Percentiles rank a stretch among this genome's conserved stretches.
These are phyloP conservation scores for Rhyacophila evoluta DNA, from an alignment of 2,888 invertebrate species.

Conservation along the genomic window DNA sequence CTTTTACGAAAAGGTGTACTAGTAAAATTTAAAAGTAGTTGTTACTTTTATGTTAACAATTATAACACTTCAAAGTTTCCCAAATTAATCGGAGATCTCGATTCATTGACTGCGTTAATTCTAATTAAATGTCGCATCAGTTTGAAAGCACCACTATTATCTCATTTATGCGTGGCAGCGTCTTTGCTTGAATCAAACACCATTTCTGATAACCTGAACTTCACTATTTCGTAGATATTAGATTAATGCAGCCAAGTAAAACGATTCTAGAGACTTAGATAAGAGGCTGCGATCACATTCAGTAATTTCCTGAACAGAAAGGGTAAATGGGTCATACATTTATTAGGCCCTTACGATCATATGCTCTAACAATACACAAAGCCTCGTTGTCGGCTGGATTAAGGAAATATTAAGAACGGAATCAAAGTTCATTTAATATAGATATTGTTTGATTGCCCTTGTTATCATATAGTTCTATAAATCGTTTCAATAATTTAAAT, in stretches of 20 bases:
- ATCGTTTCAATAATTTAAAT: too few relatives aligned
- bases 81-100: neutral
- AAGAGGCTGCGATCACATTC: conserved; percentile 10
- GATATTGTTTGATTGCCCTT: neutral
- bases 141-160: conserved; percentile 7
- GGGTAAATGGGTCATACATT: conserved; percentile 22
- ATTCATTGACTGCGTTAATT: conserved; percentile 19
- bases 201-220: conserved; percentile 18
- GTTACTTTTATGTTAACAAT: too few relatives aligned
- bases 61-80: neutral
- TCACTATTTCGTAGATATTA: neutral
- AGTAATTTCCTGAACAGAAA: conserved; percentile 8
- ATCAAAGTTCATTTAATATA: neutral
- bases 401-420: neutral
- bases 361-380: conserved; percentile 14
- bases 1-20: too few relatives aligned
- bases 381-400: neutral
- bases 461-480: neutral
- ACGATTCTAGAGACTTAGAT: conserved; percentile 6
- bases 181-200: neutral
- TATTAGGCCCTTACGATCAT: neutral
- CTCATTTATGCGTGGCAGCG: conserved; percentile 9
- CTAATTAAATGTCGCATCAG: conserved; percentile 21
- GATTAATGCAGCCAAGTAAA: conserved; percentile 22
- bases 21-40: too few relatives aligned